Base-by-base conservation (phyloP, 2,797 vertebrate genomes). In the Enteromius paludinosus region DNA sequence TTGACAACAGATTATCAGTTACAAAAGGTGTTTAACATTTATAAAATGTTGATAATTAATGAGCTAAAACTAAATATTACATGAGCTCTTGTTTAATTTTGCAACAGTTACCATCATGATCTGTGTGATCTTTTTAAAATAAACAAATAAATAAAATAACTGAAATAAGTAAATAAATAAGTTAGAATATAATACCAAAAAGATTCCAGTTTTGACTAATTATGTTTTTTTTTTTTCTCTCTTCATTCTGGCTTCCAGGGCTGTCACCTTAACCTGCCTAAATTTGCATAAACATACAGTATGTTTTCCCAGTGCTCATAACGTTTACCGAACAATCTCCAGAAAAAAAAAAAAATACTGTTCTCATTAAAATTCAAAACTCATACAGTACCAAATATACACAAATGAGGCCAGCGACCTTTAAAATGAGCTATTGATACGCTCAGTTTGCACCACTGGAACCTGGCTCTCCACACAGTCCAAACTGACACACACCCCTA, bases 401-500 rank as follows among this genome's bases (percentile, higher is more conserved):
- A 88, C 84, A 87, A 89, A 89, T 87, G 86, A 89, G 90, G 82
- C 87, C 84, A 83, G 8, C 89, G 91, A 93, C 90, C 92, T 90
- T 83, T 90, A 87, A 90, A 92, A 90, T 84, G 79, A 92, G 88
- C 82, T 87, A 66, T 70, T 87, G 85, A 88, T 72, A 17, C 68
- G 66, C 54, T 61, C 17, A 49, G 88, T 83, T 86, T 84, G 65
- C 84, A 89, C 84, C 86, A 68, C 33, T 70, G 87, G 83, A 85
- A 10, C 83, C 87, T 90, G 91, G 78, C 86, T 91, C 77, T 84
- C 81, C 30, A 23, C 80, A 75, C 88, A 85, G 83, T 90, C 89
- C 89, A 80, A 87, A 89, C 86, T 91, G 91, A 91, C 33, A 74
- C 73, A 65, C 73, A 74, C 52, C 23, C 33, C 69, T 91, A 91